Evolutionary conservation across 1,140 invertebrate genomes (phyloP), one percentile per base, ranked within the genome.

Genomic region (Leucophenga varia): DNA sequence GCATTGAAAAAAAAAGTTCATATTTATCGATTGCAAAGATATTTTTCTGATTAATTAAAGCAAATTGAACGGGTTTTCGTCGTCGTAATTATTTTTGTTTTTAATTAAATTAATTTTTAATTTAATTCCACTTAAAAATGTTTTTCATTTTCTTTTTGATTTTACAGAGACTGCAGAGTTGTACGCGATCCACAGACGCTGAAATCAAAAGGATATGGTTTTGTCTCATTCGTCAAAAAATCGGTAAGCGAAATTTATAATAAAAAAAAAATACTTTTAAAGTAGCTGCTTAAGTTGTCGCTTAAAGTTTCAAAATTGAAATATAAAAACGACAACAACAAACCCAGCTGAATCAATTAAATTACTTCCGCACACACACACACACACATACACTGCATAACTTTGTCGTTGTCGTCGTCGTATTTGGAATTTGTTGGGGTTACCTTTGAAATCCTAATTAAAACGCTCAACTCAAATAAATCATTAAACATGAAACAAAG

Each of bases 151-250:
- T 44, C 44, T 55, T 40, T 53, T 31, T 54, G 47, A 38, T 18
- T n/a, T 70, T 88, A 42, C 86, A 97, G 94, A 76, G 95, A 99
- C 80, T 98, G 95, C 77, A 88, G 97, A 79, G 96, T 99, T 64
- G 97, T 99, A 37, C 84, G 95, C 68, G 97, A 99, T 80, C 94
- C 95, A 49, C 93, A 97, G 76, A 98, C 97, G 19, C 82, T 96
- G 61, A 98, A 98, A 83, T 98, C 96, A 43, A 99, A 99, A 81
- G 97, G 97, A 53, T 99, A 99, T 82, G 97, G 96, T 32, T 99
- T 99, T 80, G 96, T 99, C n/a, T 98, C 96, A 10, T 99, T 98
- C 79, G 87, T 98, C 53, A 98, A 98, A 80, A 97, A 97, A 85
- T 87, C 91, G 79, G 93, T 96, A 81, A 89, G 89, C 84, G n/a